Percentiles rank a stretch among this genome's conserved stretches.
Conservation (phyloP, 2,797 vertebrate species). For the Cetoscarus ocellatus region DNA sequence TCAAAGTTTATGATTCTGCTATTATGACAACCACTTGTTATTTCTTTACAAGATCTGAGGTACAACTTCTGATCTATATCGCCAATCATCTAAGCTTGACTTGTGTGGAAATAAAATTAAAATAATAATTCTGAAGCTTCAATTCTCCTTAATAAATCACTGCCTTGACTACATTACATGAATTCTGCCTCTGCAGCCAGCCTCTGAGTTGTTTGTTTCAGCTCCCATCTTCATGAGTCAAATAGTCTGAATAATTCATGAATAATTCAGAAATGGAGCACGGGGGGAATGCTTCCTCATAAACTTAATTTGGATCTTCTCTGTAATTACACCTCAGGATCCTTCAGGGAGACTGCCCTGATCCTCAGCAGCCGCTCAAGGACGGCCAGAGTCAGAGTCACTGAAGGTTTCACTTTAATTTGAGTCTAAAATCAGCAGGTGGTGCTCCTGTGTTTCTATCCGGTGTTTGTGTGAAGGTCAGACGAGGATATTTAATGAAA, state of each 20-base stretch:
- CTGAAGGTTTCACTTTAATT: neutral
- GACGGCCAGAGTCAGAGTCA: neutral
- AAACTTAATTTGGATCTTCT: neutral
- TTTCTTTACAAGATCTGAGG: too few species aligned
- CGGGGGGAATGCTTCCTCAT: neutral
- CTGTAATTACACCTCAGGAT: constrained; percentile 17
- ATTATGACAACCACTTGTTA: too few species aligned
- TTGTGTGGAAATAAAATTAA: too few species aligned
- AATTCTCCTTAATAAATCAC: too few species aligned
- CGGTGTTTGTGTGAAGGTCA: constrained; percentile 21
- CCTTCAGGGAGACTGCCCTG: neutral
- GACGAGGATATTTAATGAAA: constrained; percentile 17
- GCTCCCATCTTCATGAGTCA: too few species aligned
- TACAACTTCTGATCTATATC: too few species aligned
- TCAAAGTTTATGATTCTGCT: too few species aligned
- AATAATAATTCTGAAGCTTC: too few species aligned
- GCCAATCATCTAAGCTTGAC: too few species aligned
- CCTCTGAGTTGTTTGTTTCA: too few species aligned
- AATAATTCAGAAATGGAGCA: neutral
- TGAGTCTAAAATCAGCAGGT: constrained; percentile 41
- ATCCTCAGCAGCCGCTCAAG: neutral
- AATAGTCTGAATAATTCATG: neutral
- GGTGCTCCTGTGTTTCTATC: constrained; percentile 38
- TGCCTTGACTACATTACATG: too few species aligned
- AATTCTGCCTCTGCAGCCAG: too few species aligned